Base-by-base conservation (phyloP, 2,888 invertebrate species). In the Laothoe populi region DNA sequence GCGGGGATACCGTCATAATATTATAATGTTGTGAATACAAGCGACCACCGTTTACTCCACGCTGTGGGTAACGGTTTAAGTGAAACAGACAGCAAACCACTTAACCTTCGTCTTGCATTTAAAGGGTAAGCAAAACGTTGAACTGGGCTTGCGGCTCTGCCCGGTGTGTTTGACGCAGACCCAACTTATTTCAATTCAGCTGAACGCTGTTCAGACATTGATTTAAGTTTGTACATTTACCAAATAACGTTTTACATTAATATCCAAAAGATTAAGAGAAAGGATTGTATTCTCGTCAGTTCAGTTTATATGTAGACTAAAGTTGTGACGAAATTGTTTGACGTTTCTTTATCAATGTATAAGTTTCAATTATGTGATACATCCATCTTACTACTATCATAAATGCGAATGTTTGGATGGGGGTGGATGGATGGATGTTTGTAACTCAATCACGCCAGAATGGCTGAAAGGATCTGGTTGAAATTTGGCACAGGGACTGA, bases 61-160 rank as follows among this genome's bases (percentile, higher is more conserved):
- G 81, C 82, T 82, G 72, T 76, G 79, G 81, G 82, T 81, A 79
- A 79, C 77, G 75, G 78, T 82, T 83, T 88, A 88, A 90, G 84
- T 87, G 87, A 87, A 88, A 87, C 87, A 83, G 89, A 88, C 90
- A 86, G 81, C 80, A 68, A 74, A 73, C 86, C 87, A 89, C 88
- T 90, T 90, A 88, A 88, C 90, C 90, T 87, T 86, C 82, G 79
- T 84, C 84, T 82, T 82, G 81, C 84, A 82, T 87, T 88, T 83
- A 84, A 85, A 84, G 77, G 77, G 78, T 81, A 85, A 81, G 82
- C 84, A 78, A 86, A 84, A 75, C 86, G 78, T 84, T 86, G 85
- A 86, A 86, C 84, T 75, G 81, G 62, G 70, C 69, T 69, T 59
- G 49, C 42, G 40, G 42, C 53, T 48, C 48, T 53, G 24, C 31